Base-by-base conservation (phyloP, 2,797 vertebrate genomes). In the Hephaestus fuliginosus region DNA sequence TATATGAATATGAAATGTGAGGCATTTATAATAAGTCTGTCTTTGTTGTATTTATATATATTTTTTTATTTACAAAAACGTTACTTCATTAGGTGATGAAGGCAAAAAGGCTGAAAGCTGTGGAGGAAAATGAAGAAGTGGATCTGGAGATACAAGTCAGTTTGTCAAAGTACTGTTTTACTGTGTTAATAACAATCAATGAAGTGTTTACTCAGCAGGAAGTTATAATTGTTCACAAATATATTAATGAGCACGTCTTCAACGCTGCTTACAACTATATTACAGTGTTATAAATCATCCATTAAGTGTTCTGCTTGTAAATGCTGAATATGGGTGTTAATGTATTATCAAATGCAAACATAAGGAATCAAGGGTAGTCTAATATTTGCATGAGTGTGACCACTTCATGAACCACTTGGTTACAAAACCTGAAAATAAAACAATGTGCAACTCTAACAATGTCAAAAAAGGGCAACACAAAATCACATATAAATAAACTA, bases 391-490 rank as follows among this genome's bases (percentile, higher is more conserved):
- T 56, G 17, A 62, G 58, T 68, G 48, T 65, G 53, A 75, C 18
- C 28, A 60, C 17, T 20, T 22, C 9, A 22, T 14, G 30, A 71
- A 60, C 4, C 12, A 53, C 56, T 22, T 18, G 58, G 17, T 46
- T 53, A 49, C 9, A 43, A 48, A 74, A 73, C 61, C 66, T 70
- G 55, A 25, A 58, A 49, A 49, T 46, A n/a, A 63, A 78, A 68
- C 25, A 8, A 55, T 39, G 61, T 68, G 41, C 53, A 70, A 72
- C 44, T 66, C 43, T 9, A 67, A 49, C 52, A 57, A 36, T 3
- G 41, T 74, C 7, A 46, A 56, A 33, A 25, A 30, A 41, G 4
- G 22, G 18, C 8, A 7, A 30, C 20, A 49, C 44, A 22, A 63
- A 74, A 22, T 4, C 12, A 30, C 7, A 17, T 43, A 10, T 39